Evolutionary conservation across 2,888 invertebrate species (phyloP).

Genomic region (Apamea epomidion): DNA sequence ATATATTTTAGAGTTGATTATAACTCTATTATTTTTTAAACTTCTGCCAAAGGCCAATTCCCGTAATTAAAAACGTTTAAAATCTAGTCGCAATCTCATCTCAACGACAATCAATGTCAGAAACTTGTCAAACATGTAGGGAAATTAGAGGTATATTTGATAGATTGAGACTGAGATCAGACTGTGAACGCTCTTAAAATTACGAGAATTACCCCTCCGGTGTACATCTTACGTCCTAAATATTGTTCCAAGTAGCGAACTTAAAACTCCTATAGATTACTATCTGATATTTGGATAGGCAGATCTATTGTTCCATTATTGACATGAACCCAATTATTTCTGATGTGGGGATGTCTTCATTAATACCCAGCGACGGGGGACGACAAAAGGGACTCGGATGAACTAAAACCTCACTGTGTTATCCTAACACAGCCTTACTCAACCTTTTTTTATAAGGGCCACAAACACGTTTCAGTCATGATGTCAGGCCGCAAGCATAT

Average conservation of each 20-base stretch:
- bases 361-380: background rate
- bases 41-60: background rate
- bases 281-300: no score
- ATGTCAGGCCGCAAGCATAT: background rate
- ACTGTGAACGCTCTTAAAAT: background rate
- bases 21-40: background rate
- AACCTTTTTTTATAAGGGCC: background rate
- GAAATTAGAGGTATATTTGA: background rate
- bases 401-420: background rate
- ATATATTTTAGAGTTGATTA: background rate
- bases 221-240: background rate
- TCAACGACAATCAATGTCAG: background rate
- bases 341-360: background rate
- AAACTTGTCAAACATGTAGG: background rate
- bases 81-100: no score
- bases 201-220: background rate
- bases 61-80: no score
- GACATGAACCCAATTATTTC: slow-evolving; percentile 10
- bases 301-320: background rate
- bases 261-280: background rate
- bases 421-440: background rate
- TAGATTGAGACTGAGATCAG: background rate
- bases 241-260: background rate
- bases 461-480: background rate
- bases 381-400: background rate